These are phyloP conservation scores for Clitarchus hookeri DNA, from an alignment of 2,888 invertebrate species.

Conservation along the genomic window DNA sequence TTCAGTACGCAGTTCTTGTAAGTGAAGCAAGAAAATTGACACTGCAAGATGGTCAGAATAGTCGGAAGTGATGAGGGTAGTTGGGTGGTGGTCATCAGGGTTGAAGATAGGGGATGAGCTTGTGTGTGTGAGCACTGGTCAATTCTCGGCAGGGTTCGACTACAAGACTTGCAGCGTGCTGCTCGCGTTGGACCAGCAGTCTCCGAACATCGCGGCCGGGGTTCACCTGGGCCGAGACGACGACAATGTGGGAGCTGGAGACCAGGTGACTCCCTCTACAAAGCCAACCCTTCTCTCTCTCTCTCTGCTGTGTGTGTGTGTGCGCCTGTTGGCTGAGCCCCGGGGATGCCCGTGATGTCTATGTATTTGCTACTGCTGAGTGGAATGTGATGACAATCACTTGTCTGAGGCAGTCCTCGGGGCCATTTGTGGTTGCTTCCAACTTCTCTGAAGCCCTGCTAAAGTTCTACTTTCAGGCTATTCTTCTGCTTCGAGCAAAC, in stretches of 20 bases:
- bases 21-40: no score
- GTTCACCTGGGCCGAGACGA: conserved; percentile 94
- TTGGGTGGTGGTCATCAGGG: background rate
- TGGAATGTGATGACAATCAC: no score
- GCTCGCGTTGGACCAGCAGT: conserved; percentile 96
- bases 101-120: background rate
- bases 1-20: no score
- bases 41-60: no score
- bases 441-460: no score
- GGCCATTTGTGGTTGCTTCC: no score
- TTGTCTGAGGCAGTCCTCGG: no score
- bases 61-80: background rate
- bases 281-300: no score
- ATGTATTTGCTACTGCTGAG: no score
- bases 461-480: no score
- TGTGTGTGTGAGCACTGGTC: conserved; percentile 41
- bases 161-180: conserved; percentile 99
- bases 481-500: no score
- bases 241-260: conserved; percentile 96
- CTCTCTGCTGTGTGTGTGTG: background rate
- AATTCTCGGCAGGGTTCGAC: conserved; percentile 85
- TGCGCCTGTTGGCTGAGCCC: background rate
- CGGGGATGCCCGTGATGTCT: background rate
- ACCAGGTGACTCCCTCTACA: conserved; percentile 73
- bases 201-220: conserved; percentile 95